phyloP scores from a whole-genome alignment of 2,797 vertebrate species.

The Sebastiscus tertius region DNA sequence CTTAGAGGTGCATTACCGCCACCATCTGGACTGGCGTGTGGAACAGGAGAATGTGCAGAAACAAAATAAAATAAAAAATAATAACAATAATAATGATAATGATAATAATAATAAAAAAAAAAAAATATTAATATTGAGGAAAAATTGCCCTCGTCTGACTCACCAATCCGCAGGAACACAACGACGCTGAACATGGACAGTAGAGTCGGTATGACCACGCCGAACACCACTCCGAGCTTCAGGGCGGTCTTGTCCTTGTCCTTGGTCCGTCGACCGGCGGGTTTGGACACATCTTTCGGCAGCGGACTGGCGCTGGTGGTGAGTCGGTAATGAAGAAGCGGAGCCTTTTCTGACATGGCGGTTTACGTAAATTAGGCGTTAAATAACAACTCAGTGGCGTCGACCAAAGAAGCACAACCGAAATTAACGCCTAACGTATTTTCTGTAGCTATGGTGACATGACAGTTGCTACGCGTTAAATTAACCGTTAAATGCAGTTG shows the following conservation, averaged over 20 bases:
- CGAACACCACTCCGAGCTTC: conserved; percentile 84
- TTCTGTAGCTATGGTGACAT: not conserved
- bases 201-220: conserved; percentile 85
- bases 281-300: not conserved
- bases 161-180: conserved; percentile 86
- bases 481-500: not conserved
- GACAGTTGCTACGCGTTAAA: not conserved
- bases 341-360: conserved; percentile 64
- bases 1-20: no score
- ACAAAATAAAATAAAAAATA: no score
- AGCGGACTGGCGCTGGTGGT: not conserved
- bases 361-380: not conserved
- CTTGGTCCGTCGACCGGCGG: not conserved
- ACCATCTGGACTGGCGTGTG: no score
- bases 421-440: not conserved
- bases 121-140: no score
- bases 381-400: no score
- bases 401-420: not conserved
- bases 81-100: no score
- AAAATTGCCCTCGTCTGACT: conserved; percentile 29
- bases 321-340: conserved; percentile 63
- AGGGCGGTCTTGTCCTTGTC: not conserved
- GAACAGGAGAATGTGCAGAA: no score
- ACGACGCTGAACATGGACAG: conserved; percentile 90
- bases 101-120: no score